Base-by-base conservation (phyloP, 2,113 vertebrate species). In the Poeciliopsis turrubarensis region DNA sequence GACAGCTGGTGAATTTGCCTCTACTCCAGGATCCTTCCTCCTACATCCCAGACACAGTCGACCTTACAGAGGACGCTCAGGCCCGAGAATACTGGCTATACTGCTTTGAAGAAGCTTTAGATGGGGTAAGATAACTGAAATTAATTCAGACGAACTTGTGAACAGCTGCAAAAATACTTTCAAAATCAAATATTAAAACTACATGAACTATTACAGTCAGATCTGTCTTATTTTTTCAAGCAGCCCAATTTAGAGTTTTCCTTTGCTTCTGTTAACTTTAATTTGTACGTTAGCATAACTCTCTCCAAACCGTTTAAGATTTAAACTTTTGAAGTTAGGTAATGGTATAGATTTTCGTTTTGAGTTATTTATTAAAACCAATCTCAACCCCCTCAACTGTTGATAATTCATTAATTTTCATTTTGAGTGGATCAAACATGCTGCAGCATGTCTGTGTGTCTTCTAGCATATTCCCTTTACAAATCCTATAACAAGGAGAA, bases 81-180 rank as follows among this genome's bases (percentile, higher is more conserved):
- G 97, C 98, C 70, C 95, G 98, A 7, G 95, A 99, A 74, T 99
- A 99, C 90, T 99, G 98, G 98, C 97, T 99, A 61, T 96, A 88
- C 72, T 99, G 98, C 93, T 99, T 99, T 0, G 97, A 99, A 86
- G 98, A 99, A 62, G 96, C 98, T 1, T 92, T 99, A 65, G 97
- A 98, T 0, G 98, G 97, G 95, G 98, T 99, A 85, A 94, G 88
- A 27, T 5, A 19, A 15, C 5, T 61, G 4, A 30, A 41, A 19
- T 65, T 14, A 54, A 30, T 34, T 17, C 29, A 44, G 44, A 19
- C 44, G 19, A 47, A 65, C 32, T 71, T 27, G 27, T 25, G 25
- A 71, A 44, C 65, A 1, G 17, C 0, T 47, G 44, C 17, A 47
- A 27, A 27, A 63, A 27, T 37, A 6, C 5, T 30, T 62, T 30